Base-by-base conservation (phyloP, 64 coral and sea anemone genomes). In the Platygyra sinensis region DNA sequence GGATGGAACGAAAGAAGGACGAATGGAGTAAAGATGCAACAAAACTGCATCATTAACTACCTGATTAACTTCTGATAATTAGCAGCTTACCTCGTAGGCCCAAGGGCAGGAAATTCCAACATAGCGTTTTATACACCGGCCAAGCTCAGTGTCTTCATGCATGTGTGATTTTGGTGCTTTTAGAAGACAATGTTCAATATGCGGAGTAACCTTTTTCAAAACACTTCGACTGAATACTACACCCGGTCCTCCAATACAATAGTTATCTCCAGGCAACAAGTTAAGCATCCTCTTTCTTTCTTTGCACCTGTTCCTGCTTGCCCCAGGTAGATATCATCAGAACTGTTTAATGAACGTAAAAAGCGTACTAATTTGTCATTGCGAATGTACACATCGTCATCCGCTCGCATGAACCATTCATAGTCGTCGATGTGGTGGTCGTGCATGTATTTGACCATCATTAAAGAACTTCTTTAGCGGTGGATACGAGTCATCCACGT, bases 361-460 rank as follows among this genome's bases (percentile, higher is more conserved):
- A 98, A 90, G 18, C 77, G 32, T 17, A 91, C 60, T 30, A 98
- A 83, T 77, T 90, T 95, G 62, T 98, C 90, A 10, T 87, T 98
- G 75, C 96, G 89, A 8, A 98, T 80, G 57, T 98, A 98, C 22
- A 98, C 96, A 91, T 98, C 96, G 49, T 98, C 96, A 54, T 98
- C 96, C 0, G 96, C 91, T n/a, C 96, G 87, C 86, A 98, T 93
- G 59, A 98, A 98, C 96, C 96, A 98, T 69, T 98, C 86, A 38
- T 81, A 98, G 0, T 95, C 69, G 62, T 98, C 93, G 60, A 98
- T 93, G 62, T 95, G 95, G 72, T 95, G 83, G 74, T 98, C 96
- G 20, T 98, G 77, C 74, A 98, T 95, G 72, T 98, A 98, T 93
- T 95, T 98, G 55, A 98, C 84, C 96, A 98, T 98, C 86, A 94